Percentiles rank a stretch among this genome's conserved stretches.
phyloP scores from a whole-genome alignment of 2,113 vertebrate species.

The Alligator sinensis region DNA sequence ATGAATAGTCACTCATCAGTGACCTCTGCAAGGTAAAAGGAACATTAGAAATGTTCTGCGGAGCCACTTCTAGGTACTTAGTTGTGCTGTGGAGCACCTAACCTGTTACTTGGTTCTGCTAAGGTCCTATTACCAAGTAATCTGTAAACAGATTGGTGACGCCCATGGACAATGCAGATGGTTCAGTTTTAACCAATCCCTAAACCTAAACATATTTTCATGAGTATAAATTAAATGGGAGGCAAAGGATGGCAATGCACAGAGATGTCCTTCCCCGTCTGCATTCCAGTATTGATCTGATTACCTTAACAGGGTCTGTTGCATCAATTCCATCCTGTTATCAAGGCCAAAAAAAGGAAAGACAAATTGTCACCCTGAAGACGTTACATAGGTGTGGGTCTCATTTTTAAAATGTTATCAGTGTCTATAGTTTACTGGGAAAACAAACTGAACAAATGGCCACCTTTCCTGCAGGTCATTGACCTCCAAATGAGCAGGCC shows the following conservation, averaged over 20 bases:
- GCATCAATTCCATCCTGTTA: neutral
- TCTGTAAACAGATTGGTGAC: neutral
- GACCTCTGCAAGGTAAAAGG: neutral
- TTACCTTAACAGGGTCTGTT: neutral
- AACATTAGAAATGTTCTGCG: neutral
- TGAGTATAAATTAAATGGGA: neutral
- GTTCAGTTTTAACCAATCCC: neutral
- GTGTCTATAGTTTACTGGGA: conserved; percentile 16
- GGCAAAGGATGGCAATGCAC: neutral
- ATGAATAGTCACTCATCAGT: neutral
- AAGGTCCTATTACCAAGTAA: neutral
- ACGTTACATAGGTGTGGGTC: neutral
- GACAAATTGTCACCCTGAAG: neutral
- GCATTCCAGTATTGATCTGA: neutral
- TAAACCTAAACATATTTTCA: neutral
- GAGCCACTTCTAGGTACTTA: neutral
- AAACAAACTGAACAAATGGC: conserved; percentile 49
- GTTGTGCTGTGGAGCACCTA: neutral
- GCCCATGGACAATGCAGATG: no score
- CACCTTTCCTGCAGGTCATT: neutral
- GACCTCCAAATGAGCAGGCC: conserved; percentile 20
- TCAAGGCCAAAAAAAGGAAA: no score
- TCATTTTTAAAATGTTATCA: neutral
- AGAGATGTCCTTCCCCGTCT: neutral
- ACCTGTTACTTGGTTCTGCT: neutral